Percentiles rank a stretch among this genome's conserved stretches.
phyloP scores from a whole-genome alignment of 1,140 invertebrate genomes.

The Drosophila simulans region DNA sequence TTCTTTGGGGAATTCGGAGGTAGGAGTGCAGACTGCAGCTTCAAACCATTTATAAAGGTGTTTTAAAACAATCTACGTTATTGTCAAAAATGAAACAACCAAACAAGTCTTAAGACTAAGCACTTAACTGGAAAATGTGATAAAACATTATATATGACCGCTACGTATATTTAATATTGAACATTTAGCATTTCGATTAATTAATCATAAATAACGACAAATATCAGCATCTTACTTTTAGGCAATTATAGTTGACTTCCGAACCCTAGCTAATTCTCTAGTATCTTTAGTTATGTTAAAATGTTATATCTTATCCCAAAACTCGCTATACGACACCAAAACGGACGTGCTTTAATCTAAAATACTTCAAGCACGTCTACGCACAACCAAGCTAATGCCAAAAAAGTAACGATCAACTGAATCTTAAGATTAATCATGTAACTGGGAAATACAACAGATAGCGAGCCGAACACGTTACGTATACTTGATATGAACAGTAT shows the following conservation, averaged over 20 bases:
- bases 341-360: not conserved
- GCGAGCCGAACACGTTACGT: constrained; percentile 74
- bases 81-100: too few species aligned
- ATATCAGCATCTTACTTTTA: too few species aligned
- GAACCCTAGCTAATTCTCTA: too few species aligned
- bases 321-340: not conserved
- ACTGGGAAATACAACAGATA: constrained; percentile 67
- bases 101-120: not conserved
- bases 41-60: too few species aligned
- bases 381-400: constrained; percentile 44
- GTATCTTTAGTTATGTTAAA: too few species aligned
- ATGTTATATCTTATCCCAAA: too few species aligned
- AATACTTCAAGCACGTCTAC: constrained; percentile 24
- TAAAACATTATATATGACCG: too few species aligned
- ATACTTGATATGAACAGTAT: constrained; percentile 49
- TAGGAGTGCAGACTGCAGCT: too few species aligned
- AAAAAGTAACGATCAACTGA: constrained; percentile 51
- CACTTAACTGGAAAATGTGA: not conserved
- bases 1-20: not conserved
- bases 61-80: too few species aligned
- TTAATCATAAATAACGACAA: not conserved
- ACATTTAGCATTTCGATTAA: not conserved
- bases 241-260: too few species aligned
- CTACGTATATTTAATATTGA: too few species aligned
- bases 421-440: constrained; percentile 22